phyloP scores from a whole-genome alignment of 1,140 invertebrate genomes.

The Archivesica marissinica region DNA sequence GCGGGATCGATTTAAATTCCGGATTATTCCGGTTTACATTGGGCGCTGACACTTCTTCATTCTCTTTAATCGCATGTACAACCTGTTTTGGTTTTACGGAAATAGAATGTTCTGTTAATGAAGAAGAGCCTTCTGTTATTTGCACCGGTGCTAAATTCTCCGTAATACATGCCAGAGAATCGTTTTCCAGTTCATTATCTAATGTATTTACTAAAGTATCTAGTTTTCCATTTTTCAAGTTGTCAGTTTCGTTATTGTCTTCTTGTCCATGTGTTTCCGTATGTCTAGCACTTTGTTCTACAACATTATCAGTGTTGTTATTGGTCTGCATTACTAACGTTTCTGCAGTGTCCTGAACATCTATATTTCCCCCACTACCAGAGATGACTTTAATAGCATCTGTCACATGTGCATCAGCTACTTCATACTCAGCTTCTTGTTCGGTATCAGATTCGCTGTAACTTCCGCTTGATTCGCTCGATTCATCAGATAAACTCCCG shows the following conservation, averaged over 20 bases:
- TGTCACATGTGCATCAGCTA: background rate
- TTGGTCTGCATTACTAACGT: background rate
- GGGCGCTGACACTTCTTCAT: background rate
- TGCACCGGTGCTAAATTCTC: background rate
- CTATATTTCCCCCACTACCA: background rate
- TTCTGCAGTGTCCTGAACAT: background rate
- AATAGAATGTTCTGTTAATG: background rate
- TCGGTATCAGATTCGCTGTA: background rate
- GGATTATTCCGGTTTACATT: background rate
- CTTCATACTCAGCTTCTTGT: conserved; percentile 3
- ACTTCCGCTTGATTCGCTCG: background rate
- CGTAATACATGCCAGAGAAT: background rate
- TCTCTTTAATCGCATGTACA: background rate
- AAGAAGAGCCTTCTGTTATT: no score
- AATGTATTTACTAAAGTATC: no score
- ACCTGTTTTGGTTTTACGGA: background rate
- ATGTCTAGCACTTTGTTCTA: background rate
- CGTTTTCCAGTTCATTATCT: no score
- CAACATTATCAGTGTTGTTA: background rate
- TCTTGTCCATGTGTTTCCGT: no score
- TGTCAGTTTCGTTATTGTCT: no score
- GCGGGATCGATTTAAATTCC: no score
- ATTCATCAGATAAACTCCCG: conserved; percentile 13
- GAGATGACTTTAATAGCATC: conserved; percentile 3
- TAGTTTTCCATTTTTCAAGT: no score